Evolutionary conservation across 2,113 vertebrate species (phyloP), one percentile per base, ranked within the genome.

Genomic region (Apistogramma diplotaenia): DNA sequence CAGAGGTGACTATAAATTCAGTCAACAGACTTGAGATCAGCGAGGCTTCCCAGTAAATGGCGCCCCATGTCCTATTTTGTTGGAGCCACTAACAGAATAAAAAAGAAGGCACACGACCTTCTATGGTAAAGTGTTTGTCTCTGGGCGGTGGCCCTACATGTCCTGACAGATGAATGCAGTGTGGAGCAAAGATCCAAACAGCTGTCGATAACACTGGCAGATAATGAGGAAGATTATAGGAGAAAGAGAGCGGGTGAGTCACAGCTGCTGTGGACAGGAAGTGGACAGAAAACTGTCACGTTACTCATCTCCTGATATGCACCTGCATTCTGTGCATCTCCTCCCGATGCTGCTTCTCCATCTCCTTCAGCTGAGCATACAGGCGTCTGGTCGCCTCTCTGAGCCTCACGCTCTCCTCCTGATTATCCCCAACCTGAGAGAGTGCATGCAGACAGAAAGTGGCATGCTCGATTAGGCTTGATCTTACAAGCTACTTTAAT

Each of bases 241-340:
- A 72, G 67, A 6, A 5, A 70, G 71, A 82, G 61, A 72, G 77
- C 29, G 55, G 62, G 18, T 87, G 91, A 91, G 79, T 90, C 89
- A 89, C 21, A 35, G 78, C 76, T 25, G 77, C 81, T 21, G 74
- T 77, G 59, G 80, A 78, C 78, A 74, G 86, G 80, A 85, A 81
- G 72, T 77, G 56, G 80, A 78, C 78, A 74, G 86, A 78, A 85
- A 81, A 49, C 25, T 0, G 65, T 46, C 71, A 43, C n/a, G 70
- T 81, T 67, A 82, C 79, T 77, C 25, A 40, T 90, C 53, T 49
- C 12, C 10, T 53, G 81, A 81, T 3, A 84, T 91, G 85, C 46
- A 97, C 97, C 96, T 97, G 95, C 6, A 97, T 95, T 71, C 82
- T 78, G 9, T 88, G 84, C 27, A 56, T 93, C 53, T 98, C 97